Conservation (phyloP, 2,888 invertebrate genomes). For the Melieria picta region DNA sequence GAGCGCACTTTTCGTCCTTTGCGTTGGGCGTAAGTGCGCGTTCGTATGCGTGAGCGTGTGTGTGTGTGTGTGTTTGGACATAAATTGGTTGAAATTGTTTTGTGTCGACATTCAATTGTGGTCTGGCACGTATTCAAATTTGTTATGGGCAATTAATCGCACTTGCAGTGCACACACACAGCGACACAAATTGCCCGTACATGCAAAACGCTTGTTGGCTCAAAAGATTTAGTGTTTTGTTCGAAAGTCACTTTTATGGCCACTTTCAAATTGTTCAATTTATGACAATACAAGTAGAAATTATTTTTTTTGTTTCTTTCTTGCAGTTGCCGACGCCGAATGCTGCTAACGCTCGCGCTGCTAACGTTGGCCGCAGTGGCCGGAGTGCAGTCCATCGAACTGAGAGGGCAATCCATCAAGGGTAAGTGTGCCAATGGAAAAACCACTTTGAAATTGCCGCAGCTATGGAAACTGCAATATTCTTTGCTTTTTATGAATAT, state of each 20-base stretch:
- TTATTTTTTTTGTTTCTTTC: constrained; percentile 13
- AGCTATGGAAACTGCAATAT: not conserved
- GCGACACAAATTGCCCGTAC: not conserved
- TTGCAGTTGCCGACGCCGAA: constrained; percentile 38
- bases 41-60: not conserved
- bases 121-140: constrained; percentile 23
- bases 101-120: constrained; percentile 21
- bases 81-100: not conserved
- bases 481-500: not conserved
- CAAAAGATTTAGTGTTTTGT: constrained; percentile 9
- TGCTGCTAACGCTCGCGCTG: constrained; percentile 33
- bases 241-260: constrained; percentile 12
- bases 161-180: not conserved
- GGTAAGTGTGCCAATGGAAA: constrained; percentile 44
- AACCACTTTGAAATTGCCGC: no score
- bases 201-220: no score
- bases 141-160: constrained; percentile 34
- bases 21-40: not conserved
- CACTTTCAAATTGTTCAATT: constrained; percentile 27
- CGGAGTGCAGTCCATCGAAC: constrained; percentile 44
- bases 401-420: constrained; percentile 55
- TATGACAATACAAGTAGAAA: constrained; percentile 23
- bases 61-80: not conserved
- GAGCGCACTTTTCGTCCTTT: not conserved
- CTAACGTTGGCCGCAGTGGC: constrained; percentile 29